Conservation (phyloP, 2,797 vertebrate genomes). For the Thripadectes ignobilis region DNA sequence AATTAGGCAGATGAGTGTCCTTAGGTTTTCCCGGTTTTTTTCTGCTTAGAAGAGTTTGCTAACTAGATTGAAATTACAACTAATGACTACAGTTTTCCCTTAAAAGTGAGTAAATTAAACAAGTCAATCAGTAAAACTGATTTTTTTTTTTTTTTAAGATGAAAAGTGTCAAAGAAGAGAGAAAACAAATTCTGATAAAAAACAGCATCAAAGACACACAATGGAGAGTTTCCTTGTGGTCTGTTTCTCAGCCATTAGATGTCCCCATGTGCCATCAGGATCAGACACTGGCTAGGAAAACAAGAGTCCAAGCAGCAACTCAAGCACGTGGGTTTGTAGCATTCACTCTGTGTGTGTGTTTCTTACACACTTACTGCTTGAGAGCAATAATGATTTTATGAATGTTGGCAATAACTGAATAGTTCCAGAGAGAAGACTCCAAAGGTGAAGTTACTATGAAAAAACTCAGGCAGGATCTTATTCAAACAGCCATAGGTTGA, state of each 20-base stretch:
- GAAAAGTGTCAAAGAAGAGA: neutral
- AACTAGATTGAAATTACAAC: neutral
- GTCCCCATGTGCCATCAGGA: neutral
- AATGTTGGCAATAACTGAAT: neutral
- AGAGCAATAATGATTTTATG: neutral
- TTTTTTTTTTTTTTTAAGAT: neutral
- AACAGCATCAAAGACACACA: neutral
- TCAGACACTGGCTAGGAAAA: fast-evolving
- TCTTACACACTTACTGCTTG: neutral
- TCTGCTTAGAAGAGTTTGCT: neutral
- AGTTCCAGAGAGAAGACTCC: neutral
- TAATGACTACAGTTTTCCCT: neutral
- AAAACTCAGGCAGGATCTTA: neutral
- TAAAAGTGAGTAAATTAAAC: neutral
- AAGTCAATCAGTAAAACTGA: neutral
- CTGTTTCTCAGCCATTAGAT: neutral
- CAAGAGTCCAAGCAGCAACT: neutral
- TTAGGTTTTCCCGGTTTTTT: neutral
- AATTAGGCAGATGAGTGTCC: neutral
- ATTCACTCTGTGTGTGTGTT: neutral
- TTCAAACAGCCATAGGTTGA: neutral
- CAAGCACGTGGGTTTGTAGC: neutral
- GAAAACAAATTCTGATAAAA: neutral
- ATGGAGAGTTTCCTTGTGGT: neutral
- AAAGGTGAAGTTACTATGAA: neutral